Evolutionary conservation across 2,888 invertebrate genomes (phyloP).

Genomic region (Elaeidobius kamerunicus): DNA sequence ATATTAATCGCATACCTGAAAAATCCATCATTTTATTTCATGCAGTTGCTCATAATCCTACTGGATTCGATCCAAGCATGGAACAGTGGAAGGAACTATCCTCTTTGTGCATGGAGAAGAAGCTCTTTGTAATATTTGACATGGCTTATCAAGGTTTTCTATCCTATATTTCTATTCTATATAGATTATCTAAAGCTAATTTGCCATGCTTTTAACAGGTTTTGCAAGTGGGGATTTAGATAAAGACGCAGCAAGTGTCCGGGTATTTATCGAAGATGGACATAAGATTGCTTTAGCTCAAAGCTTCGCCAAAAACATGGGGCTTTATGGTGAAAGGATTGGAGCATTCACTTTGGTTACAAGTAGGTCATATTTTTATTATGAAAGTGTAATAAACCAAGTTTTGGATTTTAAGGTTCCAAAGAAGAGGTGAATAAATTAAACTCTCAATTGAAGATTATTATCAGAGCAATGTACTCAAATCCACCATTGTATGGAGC

Average conservation of each 20-base stretch:
- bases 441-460: constrained; percentile 61
- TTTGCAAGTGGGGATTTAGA: constrained; percentile 58
- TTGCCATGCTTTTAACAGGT: constrained; percentile 33
- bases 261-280: constrained; percentile 57
- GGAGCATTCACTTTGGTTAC: constrained; percentile 59
- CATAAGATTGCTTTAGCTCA: constrained; percentile 57
- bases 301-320: constrained; percentile 68
- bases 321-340: constrained; percentile 64
- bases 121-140: constrained; percentile 62
- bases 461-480: constrained; percentile 64
- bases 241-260: constrained; percentile 58
- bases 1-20: constrained; percentile 62
- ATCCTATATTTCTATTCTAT: neutral
- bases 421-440: constrained; percentile 58
- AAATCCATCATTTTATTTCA: constrained; percentile 61
- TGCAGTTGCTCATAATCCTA: constrained; percentile 67
- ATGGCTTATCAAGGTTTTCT: constrained; percentile 62
- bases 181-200: neutral
- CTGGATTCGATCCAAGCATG: constrained; percentile 57
- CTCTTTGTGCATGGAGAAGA: constrained; percentile 53
- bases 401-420: constrained; percentile 37
- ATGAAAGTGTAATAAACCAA: too few relatives aligned
- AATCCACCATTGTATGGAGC: constrained; percentile 67
- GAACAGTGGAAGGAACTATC: constrained; percentile 64
- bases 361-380: constrained; percentile 2